phyloP scores from a whole-genome alignment of 1,140 invertebrate species.

The Scaptomyza pallida region DNA sequence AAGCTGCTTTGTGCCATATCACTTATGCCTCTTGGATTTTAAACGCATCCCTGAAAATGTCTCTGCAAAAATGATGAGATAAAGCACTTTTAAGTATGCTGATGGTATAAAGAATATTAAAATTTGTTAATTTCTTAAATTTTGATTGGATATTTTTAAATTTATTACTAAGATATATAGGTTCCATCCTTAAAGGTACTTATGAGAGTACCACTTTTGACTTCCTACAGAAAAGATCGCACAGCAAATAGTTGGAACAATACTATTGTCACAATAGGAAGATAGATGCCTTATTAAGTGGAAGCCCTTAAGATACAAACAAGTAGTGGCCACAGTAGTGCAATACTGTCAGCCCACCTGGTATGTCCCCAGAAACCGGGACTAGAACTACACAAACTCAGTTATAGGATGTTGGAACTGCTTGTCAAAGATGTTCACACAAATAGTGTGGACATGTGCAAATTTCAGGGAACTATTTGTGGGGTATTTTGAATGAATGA shows the following conservation, averaged over 20 bases:
- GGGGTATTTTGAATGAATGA: constrained; percentile 63
- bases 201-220: too few species aligned
- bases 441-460: constrained; percentile 71
- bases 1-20: too few species aligned
- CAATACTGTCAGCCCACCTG: constrained; percentile 40
- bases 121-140: too few species aligned
- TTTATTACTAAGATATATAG: too few species aligned
- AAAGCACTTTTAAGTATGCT: too few species aligned
- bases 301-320: constrained; percentile 12
- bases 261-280: constrained; percentile 13
- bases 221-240: too few species aligned
- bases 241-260: background rate
- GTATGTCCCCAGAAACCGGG: constrained; percentile 36
- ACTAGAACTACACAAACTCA: background rate
- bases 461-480: constrained; percentile 77
- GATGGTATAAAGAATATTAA: too few species aligned
- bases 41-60: too few species aligned
- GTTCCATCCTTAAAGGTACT: too few species aligned
- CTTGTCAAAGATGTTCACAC: constrained; percentile 34
- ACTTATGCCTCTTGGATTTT: background rate
- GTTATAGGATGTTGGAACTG: background rate
- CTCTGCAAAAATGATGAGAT: too few species aligned
- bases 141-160: too few species aligned
- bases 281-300: constrained; percentile 5
- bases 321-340: constrained; percentile 46